Evolutionary conservation across 1,140 invertebrate genomes (phyloP), one percentile per base, ranked within the genome.

Genomic region (Bathynomus jamesi): DNA sequence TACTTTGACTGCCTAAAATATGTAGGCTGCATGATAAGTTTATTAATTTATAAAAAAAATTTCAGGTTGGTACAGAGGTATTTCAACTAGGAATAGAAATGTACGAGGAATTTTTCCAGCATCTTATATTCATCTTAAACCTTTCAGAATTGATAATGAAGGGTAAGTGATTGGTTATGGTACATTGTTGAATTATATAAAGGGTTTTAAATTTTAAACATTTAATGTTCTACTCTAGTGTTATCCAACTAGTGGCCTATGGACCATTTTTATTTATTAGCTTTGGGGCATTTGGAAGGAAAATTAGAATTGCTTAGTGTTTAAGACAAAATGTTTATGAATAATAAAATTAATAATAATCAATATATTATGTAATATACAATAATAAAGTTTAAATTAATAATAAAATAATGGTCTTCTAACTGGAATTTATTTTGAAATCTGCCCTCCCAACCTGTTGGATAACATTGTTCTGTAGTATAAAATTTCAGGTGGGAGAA

Each of bases 21-120:
- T 65, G n/a, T 27, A 46, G 0, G 3, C 8, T 53, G 2, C 4
- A 30, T 69, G 21, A 53, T 40, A 53, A 69, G 25, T 7, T 32
- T 62, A 62, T 64, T 66, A 66, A 68, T 53, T 70, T 70, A 2
- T 70, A 62, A 69, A 70, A 78, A 40, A 77, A 74, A 79, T 78
- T 80, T 65, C 80, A 91, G 89, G 87, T 31, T 96, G 93, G 93
- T 94, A 89, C 81, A 85, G 92, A 78, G 93, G 93, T n/a, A 92
- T 91, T 79, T 85, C 87, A 65, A 87, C 89, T 75, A 88, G 91
- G 82, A 90, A 94, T 82, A 87, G 91, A 72, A 78, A 79, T 69
- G 81, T 82, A 46, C 79, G 85, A 86, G 93, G 93, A 11, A 91
- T 95, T 79, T 96, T 95, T 81, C 93, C 93, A 46, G 88, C 87